Conservation (phyloP, 2,797 vertebrate species). For the Acomys russatus region DNA sequence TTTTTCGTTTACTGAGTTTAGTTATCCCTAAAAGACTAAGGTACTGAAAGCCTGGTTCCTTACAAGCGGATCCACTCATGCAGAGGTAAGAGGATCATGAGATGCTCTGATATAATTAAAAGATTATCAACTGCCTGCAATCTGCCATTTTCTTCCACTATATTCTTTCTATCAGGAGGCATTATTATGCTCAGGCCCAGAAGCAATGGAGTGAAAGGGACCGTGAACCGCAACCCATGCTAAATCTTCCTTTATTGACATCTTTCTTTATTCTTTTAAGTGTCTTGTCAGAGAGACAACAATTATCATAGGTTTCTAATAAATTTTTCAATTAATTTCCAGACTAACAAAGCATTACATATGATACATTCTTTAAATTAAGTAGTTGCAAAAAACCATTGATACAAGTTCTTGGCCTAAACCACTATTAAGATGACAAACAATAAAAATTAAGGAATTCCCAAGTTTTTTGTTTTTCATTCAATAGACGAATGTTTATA, state of each 20-base stretch:
- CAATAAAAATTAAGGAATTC: conserved; percentile 1
- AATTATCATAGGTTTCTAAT: conserved; percentile 26
- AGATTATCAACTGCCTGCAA: neutral
- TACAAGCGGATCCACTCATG: neutral
- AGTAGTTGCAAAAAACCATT: conserved; percentile 38
- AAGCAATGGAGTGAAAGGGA: neutral
- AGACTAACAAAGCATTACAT: neutral
- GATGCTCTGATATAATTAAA: neutral
- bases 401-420: conserved; percentile 39
- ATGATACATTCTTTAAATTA: conserved; percentile 40
- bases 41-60: neutral
- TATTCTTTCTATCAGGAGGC: neutral
- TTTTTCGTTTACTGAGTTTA: neutral
- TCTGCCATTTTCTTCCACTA: neutral
- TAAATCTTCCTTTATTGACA: neutral
- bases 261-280: neutral
- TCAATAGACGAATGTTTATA: conserved; percentile 34
- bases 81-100: neutral
- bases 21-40: neutral
- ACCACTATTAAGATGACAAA: conserved; percentile 8
- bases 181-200: neutral
- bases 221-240: neutral
- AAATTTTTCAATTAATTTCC: conserved; percentile 31
- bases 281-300: neutral
- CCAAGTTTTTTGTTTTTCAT: conserved; percentile 39